Percentiles rank a stretch among this genome's conserved stretches.
phyloP scores from a whole-genome alignment of 35 echinoderm and acorn worm genomes.

The Acanthaster planci region DNA sequence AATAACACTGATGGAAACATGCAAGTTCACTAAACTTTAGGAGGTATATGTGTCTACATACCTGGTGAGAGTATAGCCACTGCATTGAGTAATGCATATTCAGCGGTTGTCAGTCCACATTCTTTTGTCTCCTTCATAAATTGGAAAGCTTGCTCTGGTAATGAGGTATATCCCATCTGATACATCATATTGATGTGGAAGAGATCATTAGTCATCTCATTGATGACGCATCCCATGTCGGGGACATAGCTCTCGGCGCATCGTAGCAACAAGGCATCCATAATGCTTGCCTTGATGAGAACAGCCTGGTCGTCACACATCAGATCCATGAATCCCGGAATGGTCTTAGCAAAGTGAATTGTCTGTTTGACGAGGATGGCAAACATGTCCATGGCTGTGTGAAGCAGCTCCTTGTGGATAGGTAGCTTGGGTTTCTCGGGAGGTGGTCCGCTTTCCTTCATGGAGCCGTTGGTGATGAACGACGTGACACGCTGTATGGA shows the following conservation, averaged over 20 bases:
- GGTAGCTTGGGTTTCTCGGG: slow-evolving; percentile 36
- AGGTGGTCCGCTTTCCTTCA: slow-evolving; percentile 10
- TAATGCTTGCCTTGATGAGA: slow-evolving; percentile 87
- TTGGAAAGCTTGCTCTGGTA: slow-evolving; percentile 90
- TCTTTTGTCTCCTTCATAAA: slow-evolving; percentile 93
- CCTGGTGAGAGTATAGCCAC: slow-evolving; percentile 86
- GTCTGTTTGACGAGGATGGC: slow-evolving; percentile 90
- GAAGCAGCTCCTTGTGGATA: slow-evolving; percentile 81
- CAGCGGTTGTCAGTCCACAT: slow-evolving; percentile 74
- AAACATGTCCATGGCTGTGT: slow-evolving; percentile 99
- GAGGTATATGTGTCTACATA: too few relatives aligned
- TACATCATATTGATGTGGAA: slow-evolving; percentile 97
- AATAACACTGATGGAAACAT: background rate
- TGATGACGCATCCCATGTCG: slow-evolving; percentile 79
- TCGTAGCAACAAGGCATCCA: slow-evolving; percentile 79
- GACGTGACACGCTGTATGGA: slow-evolving; percentile 59
- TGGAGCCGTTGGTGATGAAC: slow-evolving; percentile 57
- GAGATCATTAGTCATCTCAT: slow-evolving; percentile 85
- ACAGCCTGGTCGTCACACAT: slow-evolving; percentile 94
- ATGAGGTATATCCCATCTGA: slow-evolving; percentile 80
- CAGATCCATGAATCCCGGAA: slow-evolving; percentile 89
- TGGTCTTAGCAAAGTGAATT: slow-evolving; percentile 91
- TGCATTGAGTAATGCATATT: slow-evolving; percentile 90
- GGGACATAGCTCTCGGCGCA: slow-evolving; percentile 83
- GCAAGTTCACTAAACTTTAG: background rate